Base-by-base conservation (phyloP, 2,888 invertebrate species). In the Euclidia mi region DNA sequence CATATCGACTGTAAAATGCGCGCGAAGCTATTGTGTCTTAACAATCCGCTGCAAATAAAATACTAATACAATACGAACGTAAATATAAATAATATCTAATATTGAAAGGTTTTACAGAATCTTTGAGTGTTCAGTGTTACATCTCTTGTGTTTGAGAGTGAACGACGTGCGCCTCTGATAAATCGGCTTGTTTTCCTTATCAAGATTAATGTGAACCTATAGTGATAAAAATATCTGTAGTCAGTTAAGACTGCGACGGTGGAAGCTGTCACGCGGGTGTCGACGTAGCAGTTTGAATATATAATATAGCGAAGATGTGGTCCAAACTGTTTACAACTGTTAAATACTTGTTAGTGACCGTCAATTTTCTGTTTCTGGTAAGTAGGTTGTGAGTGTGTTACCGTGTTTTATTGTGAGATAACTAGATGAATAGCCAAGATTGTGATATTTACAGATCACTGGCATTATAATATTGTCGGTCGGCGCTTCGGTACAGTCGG, bases 381-480 rank as follows among this genome's bases (percentile, higher is more conserved):
- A 93, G 92, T 92, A 51, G n/a, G n/a, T n/a, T n/a, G 38, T 35
- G 18, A 31, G 55, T 51, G 45, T 55, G 34, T 40, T 28, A 9
- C 3, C 18, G 45, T 60, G 37, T 46, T 42, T n/a, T 37, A 10
- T 1, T 42, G 14, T 42, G 12, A 49, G 10, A 20, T 11, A 50
- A 51, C 45, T 12, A 37, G 14, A 18, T 17, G 20, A n/a, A 25
- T 50, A 59, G 59, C 56, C 63, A 42, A 9, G 41, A 0, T 7
- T 67, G 49, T 66, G 65, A 47, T 59, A 50, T 71, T 74, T 75
- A 29, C 95, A 98, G 98, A 95, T 98, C 70, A 97, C 97, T 35
- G 98, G 98, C 28, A 96, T 98, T 65, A 96, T 96, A 56, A 90
- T 98, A 51, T 95, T 98, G 65, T 95, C 96, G 20, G 96, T 97